Evolutionary conservation across 2,888 invertebrate species (phyloP).

Genomic region (Mimas tiliae): DNA sequence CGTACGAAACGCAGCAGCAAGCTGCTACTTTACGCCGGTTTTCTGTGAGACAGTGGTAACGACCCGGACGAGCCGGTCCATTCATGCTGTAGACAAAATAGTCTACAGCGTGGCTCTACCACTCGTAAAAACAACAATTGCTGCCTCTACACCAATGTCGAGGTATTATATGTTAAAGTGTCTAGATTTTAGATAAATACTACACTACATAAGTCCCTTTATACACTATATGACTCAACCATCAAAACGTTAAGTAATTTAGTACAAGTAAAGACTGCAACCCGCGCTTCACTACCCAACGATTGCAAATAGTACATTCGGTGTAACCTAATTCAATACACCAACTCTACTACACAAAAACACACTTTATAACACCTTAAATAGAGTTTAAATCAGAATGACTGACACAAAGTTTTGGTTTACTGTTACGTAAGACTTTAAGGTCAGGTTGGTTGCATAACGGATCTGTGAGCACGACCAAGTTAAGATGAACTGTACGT

Average conservation of each 20-base stretch:
- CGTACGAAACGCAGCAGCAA: no score
- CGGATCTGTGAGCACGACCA: conserved; percentile 56
- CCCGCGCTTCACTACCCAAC: conserved; percentile 14
- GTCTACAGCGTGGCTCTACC: no score
- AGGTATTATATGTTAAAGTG: not conserved
- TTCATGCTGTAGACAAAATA: no score
- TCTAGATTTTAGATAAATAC: not conserved
- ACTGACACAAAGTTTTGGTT: conserved; percentile 53
- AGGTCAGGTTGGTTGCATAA: conserved; percentile 77
- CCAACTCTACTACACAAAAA: conserved; percentile 35
- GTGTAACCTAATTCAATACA: conserved; percentile 65
- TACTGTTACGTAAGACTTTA: conserved; percentile 76
- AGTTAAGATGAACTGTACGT: conserved; percentile 51
- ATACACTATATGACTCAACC: not conserved
- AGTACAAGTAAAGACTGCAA: conserved; percentile 5
- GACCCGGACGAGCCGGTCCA: no score
- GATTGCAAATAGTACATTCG: conserved; percentile 56
- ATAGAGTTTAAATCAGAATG: conserved; percentile 43
- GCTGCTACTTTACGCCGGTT: no score
- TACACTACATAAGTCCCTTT: not conserved
- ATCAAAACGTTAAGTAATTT: not conserved
- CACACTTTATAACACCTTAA: not conserved
- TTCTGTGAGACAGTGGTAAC: no score
- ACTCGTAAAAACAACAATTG: no score
- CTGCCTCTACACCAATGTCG: no score